phyloP scores from a whole-genome alignment of 2,797 vertebrate genomes.

The Phyllotis vaccarum region DNA sequence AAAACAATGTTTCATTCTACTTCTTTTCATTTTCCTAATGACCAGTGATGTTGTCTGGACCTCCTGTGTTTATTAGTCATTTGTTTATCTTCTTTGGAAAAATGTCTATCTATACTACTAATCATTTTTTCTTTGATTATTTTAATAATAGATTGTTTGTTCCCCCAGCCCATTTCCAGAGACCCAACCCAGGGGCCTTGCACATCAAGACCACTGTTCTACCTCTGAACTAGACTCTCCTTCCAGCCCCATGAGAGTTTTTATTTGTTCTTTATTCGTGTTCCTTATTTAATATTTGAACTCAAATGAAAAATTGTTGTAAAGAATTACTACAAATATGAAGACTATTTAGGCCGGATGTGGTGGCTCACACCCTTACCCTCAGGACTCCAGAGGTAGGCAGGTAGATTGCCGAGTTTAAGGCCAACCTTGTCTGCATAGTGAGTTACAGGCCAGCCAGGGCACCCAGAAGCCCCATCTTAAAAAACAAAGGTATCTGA shows the following conservation, averaged over 20 bases:
- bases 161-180: neutral
- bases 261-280: neutral
- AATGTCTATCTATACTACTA: neutral
- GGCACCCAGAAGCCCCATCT: neutral
- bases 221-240: neutral
- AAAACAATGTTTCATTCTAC: slow-evolving; percentile 12
- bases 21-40: slow-evolving; percentile 15
- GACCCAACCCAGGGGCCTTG: neutral
- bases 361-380: neutral
- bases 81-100: neutral
- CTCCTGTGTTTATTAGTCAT: neutral
- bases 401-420: neutral
- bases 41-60: neutral
- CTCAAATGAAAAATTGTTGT: neutral
- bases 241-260: neutral
- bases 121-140: neutral
- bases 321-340: neutral
- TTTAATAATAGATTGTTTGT: neutral
- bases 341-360: neutral
- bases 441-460: neutral
- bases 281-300: neutral
- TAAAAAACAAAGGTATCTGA: neutral
- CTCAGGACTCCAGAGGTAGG: neutral
- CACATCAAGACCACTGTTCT: neutral
- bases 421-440: neutral